Evolutionary conservation across 2,113 vertebrate genomes (phyloP).

Genomic region (Apodemus sylvaticus): DNA sequence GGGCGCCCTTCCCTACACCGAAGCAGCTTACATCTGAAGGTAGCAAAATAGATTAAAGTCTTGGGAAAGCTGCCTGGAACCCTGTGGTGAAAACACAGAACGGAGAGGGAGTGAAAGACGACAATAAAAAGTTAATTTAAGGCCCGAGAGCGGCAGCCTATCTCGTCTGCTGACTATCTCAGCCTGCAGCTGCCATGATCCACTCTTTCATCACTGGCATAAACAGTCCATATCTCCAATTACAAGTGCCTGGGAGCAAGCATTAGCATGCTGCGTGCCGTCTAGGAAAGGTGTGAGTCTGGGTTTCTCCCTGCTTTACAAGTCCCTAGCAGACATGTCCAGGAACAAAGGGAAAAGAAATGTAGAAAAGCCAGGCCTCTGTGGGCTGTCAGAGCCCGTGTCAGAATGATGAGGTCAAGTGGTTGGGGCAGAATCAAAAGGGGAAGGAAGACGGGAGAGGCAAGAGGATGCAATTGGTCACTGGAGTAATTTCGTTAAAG

Average conservation of each 20-base stretch:
- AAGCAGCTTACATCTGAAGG: neutral
- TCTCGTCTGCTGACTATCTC: constrained; percentile 52
- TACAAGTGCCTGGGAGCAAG: neutral
- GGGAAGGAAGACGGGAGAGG: neutral
- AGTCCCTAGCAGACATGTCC: neutral
- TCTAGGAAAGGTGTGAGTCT: constrained; percentile 3
- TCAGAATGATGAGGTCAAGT: neutral
- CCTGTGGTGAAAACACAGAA: neutral
- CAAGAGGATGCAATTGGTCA: neutral
- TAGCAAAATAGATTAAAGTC: neutral
- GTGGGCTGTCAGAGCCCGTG: neutral
- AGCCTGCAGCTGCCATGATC: constrained; percentile 41
- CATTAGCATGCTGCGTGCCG: neutral
- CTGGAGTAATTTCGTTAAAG: neutral
- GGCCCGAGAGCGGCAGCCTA: neutral
- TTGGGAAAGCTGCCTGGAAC: neutral
- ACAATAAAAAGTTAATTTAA: constrained; percentile 25
- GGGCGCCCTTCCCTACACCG: neutral
- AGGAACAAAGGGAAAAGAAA: constrained; percentile 51
- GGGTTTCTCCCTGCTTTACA: constrained; percentile 9
- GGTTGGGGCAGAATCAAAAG: constrained; percentile 27
- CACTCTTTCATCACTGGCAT: constrained; percentile 49
- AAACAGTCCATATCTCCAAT: constrained; percentile 68
- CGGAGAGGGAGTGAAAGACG: constrained; percentile 6
- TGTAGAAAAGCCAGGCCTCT: neutral